These are phyloP conservation scores for Heterotilapia buettikoferi DNA, from an alignment of 2,113 vertebrate species.

Conservation along the genomic window DNA sequence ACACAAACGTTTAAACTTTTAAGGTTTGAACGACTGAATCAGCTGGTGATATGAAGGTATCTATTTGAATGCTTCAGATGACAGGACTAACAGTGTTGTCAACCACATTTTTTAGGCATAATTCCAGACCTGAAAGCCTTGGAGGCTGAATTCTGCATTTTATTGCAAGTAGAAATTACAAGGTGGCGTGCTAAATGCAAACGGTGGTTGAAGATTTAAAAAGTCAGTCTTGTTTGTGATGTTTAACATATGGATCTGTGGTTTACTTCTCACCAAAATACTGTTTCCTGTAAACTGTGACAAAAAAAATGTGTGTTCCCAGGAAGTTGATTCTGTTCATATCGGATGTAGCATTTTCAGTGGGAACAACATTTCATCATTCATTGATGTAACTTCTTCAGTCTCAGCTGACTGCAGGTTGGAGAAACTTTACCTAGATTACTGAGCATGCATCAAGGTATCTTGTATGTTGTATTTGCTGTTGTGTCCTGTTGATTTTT, in stretches of 20 bases:
- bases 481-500: background rate
- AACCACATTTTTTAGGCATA: background rate
- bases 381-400: background rate
- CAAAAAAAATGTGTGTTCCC: background rate
- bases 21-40: background rate
- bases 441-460: background rate
- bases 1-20: background rate
- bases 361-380: background rate
- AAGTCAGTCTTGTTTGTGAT: background rate
- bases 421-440: background rate
- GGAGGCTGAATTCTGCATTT: background rate
- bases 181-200: background rate
- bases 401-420: background rate
- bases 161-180: background rate
- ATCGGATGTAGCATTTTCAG: background rate
- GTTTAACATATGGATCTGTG: background rate
- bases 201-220: background rate
- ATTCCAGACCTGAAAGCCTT: background rate
- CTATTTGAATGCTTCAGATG: background rate
- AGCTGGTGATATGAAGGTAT: background rate
- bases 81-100: background rate
- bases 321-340: background rate
- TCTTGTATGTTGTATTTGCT: background rate
- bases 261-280: background rate
- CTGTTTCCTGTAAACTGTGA: background rate